Base-by-base conservation (phyloP, 2,113 vertebrate genomes). In the Camelus bactrianus region DNA sequence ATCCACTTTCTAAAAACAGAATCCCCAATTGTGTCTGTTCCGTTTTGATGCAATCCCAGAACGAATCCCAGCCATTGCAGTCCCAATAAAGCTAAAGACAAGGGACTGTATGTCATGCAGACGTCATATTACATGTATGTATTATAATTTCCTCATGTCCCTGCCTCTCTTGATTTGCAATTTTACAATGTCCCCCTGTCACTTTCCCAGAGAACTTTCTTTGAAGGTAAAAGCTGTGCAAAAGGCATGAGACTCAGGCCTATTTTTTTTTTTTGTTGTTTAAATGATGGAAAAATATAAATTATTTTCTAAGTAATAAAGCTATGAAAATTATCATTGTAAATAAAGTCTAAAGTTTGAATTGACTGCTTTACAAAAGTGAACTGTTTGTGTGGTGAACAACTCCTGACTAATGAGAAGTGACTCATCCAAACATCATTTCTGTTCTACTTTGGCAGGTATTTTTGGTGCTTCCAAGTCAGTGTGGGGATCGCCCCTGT, bases 301-400 rank as follows among this genome's bases (percentile, higher is more conserved):
- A 97, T 96, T 98, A 98, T 98, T 97, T 97, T 98, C 97, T 97
- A 97, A 98, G 73, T 97, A 98, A 96, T 97, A 96, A 98, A 97
- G 69, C 75, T 97, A 96, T 96, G 46, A 96, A 97, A 94, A 95
- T 96, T 96, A 87, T 87, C 93, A 80, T 96, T 95, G 91, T 97
- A 97, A 97, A 98, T 97, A 97, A 98, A 98, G 93, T 83, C 75
- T 97, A 89, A 97, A 93, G 73, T 91, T 98, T 97, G 86, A 97
- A 97, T 93, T 89, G 87, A 96, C 52, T 95, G 54, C 83, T 95
- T 96, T 58, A 89, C 54, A 89, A 80, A 96, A 64, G 89, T 93
- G 94, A 95, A 60, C 79, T 95, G 70, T 96, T 89, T 96, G 89
- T 94, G 86, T 93, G 81, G 65, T 95, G 48, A 64, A 80, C 16